Evolutionary conservation across 2,113 vertebrate species (phyloP).

Genomic region (Python bivittatus): DNA sequence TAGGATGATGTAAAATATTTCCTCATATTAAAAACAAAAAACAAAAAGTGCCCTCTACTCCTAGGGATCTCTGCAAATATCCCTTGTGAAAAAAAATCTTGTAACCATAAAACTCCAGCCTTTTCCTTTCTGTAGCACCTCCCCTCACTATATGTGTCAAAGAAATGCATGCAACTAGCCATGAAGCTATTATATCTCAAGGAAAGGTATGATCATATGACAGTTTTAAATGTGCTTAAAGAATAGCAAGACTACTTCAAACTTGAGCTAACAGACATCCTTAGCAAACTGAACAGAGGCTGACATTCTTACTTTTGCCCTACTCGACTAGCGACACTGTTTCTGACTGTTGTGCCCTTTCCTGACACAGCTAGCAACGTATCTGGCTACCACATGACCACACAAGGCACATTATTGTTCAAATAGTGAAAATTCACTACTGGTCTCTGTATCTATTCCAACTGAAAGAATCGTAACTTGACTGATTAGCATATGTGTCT

Average conservation of each 20-base stretch:
- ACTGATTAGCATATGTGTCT: not conserved
- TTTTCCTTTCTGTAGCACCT: not conserved
- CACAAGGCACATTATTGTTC: not conserved
- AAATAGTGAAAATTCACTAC: not conserved
- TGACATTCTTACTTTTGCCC: not conserved
- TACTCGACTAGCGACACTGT: not conserved
- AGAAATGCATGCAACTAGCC: not conserved
- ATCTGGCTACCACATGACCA: too few relatives aligned
- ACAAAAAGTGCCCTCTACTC: not conserved
- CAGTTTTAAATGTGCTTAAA: not conserved
- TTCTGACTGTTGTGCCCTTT: not conserved
- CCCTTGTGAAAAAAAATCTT: not conserved
- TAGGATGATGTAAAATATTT: not conserved
- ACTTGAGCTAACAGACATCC: not conserved
- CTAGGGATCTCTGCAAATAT: not conserved
- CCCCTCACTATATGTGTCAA: not conserved
- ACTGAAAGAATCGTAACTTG: not conserved
- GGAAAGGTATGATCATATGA: not conserved
- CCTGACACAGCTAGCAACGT: not conserved
- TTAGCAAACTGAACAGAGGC: not conserved
- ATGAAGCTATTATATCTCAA: not conserved
- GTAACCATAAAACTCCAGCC: not conserved
- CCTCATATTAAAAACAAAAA: not conserved
- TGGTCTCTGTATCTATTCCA: not conserved
- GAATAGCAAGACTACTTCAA: not conserved